Evolutionary conservation across 1,140 invertebrate genomes (phyloP).

Genomic region (Stegodyphus mimosarum): DNA sequence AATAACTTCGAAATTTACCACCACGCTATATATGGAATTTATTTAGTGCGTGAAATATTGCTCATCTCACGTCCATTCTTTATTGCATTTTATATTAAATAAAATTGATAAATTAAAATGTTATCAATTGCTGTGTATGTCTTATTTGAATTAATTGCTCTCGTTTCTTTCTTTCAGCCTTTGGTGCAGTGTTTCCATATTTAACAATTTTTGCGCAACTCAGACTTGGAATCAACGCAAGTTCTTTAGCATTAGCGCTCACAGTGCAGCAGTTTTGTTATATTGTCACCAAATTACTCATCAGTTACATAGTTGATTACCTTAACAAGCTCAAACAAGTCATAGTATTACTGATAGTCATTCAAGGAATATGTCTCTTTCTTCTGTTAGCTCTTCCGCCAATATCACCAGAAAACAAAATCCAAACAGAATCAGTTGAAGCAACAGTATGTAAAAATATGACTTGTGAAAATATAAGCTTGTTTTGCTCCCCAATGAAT

Average conservation of each 20-base stretch:
- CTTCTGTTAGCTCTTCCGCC: conserved; percentile 1
- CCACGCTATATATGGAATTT: too few species aligned
- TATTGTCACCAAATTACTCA: conserved; percentile 65
- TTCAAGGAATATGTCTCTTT: conserved; percentile 31
- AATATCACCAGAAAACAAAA: neutral
- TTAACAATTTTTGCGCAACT: conserved; percentile 65
- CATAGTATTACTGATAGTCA: conserved; percentile 51
- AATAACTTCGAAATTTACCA: too few species aligned
- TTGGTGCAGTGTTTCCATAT: conserved; percentile 67
- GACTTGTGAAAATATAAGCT: too few species aligned
- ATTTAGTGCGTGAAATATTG: too few species aligned
- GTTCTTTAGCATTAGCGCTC: conserved; percentile 65
- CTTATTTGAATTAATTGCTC: too few species aligned
- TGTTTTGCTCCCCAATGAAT: too few species aligned
- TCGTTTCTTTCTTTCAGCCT: conserved; percentile 3
- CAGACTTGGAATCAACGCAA: conserved; percentile 64
- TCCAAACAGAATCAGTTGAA: neutral
- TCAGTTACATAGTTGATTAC: conserved; percentile 66
- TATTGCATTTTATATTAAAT: too few species aligned
- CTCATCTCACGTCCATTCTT: too few species aligned
- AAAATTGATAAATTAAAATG: too few species aligned
- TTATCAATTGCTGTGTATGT: too few species aligned
- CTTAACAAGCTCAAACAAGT: conserved; percentile 64
- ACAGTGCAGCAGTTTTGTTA: conserved; percentile 65
- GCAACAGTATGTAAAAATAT: too few species aligned